Evolutionary conservation across 2,113 vertebrate genomes (phyloP).

Genomic region (Corvus moneduloides): DNA sequence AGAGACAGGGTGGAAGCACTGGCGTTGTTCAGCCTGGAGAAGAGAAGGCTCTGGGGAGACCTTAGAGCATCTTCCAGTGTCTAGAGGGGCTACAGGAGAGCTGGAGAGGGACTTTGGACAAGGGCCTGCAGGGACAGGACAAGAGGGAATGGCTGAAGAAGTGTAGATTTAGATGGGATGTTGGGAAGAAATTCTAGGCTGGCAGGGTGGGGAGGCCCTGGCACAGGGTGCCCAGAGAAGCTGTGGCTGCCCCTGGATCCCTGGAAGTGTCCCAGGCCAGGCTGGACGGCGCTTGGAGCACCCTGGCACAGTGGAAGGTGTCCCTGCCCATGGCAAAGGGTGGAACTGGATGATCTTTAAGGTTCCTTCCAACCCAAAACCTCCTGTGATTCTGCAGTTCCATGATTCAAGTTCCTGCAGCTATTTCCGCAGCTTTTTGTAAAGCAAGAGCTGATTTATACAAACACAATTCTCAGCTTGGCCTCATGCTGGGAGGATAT

Average conservation of each 20-base stretch:
- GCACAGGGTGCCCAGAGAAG: background rate
- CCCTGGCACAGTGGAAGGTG: background rate
- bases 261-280: background rate
- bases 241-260: background rate
- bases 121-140: background rate
- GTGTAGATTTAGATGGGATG: background rate
- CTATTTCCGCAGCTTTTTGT: background rate
- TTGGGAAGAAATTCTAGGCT: background rate
- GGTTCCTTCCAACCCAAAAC: background rate
- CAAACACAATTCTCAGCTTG: background rate
- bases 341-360: accelerated
- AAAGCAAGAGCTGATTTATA: background rate
- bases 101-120: background rate
- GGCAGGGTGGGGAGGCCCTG: background rate
- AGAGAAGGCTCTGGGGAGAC: background rate
- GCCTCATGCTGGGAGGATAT: background rate
- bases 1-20: background rate
- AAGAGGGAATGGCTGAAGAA: background rate
- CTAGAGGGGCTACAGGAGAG: background rate
- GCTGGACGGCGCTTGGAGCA: accelerated
- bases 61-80: background rate
- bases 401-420: background rate
- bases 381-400: background rate
- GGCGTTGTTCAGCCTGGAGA: background rate
- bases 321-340: background rate